These are phyloP conservation scores for Nemotelus pantherinus DNA, from an alignment of 2,888 invertebrate genomes.

Conservation along the genomic window DNA sequence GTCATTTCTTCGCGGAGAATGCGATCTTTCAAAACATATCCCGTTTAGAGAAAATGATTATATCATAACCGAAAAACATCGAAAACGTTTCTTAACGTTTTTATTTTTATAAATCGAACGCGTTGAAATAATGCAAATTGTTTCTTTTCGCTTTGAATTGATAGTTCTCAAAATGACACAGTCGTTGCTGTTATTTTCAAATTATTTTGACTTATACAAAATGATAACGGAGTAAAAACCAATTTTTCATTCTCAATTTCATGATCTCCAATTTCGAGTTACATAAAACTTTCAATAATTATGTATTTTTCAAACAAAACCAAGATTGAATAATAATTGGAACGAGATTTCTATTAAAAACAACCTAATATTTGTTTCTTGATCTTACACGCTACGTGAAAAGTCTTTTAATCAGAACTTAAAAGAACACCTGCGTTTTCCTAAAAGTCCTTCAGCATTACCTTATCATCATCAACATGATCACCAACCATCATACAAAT, in stretches of 20 bases:
- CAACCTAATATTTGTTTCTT: not conserved
- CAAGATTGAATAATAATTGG: conserved; percentile 9
- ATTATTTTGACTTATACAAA: no score
- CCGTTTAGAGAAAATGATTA: no score
- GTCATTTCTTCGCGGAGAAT: no score
- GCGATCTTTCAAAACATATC: no score
- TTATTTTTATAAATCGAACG: no score
- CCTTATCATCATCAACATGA: not conserved
- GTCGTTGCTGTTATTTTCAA: no score
- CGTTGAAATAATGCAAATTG: no score
- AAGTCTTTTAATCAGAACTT: conserved; percentile 36
- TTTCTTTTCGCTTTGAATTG: no score
- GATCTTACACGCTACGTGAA: conserved; percentile 25
- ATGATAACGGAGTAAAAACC: no score
- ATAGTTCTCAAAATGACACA: no score
- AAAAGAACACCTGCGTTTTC: not conserved
- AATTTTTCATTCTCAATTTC: not conserved
- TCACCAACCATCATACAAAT: not conserved
- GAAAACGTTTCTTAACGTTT: no score
- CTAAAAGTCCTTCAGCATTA: not conserved
- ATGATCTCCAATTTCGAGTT: not conserved
- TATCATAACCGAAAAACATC: no score
- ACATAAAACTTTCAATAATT: not conserved
- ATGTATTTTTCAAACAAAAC: not conserved
- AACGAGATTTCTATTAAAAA: conserved; percentile 27